Evolutionary conservation across 2,113 vertebrate species (phyloP), one percentile per base, ranked within the genome.

Genomic region (Saccopteryx leptura): DNA sequence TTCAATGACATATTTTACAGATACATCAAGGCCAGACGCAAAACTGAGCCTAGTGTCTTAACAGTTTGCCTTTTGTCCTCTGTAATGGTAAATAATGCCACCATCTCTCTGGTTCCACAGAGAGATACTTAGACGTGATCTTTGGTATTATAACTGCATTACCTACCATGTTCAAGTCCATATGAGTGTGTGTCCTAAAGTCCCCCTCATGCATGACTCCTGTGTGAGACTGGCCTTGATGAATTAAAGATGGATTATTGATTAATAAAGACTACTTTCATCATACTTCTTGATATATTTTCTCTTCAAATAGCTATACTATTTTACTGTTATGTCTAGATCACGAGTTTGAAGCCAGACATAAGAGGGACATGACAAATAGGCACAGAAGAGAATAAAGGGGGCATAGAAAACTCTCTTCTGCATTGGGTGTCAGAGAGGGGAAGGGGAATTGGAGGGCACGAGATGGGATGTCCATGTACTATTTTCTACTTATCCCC

Each of bases 391-490:
- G 26, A 39, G 50, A 74, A 52, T 6, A 28, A 50, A 48, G 12
- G 9, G 9, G 56, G 19, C 56, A 14, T 24, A 60, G 60, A 46
- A 13, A 11, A 2, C 9, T 52, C 3, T 68, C 15, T 72, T 85
- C 50, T 60, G 72, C 13, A 6, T 23, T 81, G 66, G 3, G 6
- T 28, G 1, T 82, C 2, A 19, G 18, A 56, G 11, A 21, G 19
- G 28, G 26, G 60, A n/a, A 46, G 6, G 28, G n/a, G 17, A 58
- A 2, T 26, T 56, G 5, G 50, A 76, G 24, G 26, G 8, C 10
- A 54, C 48, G n/a, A 1, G 2, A 2, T 13, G 15, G 11, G 4
- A 26, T 46, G 13, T 69, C 3, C 18, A 11, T 0, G 5, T 26
- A 17, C 5, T 71, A 15, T 11, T 72, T 72, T 31, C 13, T 23